phyloP scores from a whole-genome alignment of 2,888 invertebrate genomes.

The Auanema freiburgensis region DNA sequence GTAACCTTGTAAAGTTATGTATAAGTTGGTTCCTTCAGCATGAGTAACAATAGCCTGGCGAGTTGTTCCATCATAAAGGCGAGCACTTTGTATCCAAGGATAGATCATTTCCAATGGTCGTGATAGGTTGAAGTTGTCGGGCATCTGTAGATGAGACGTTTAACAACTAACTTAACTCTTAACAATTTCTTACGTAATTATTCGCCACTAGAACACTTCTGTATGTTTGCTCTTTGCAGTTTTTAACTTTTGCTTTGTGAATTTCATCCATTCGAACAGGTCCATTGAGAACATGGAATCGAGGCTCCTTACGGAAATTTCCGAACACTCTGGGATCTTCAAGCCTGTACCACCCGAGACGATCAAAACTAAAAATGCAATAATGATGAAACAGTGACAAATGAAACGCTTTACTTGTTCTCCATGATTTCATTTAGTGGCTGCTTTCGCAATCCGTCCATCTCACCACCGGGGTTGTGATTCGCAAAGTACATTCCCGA shows the following conservation, averaged over 20 bases:
- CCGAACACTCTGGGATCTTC: no score
- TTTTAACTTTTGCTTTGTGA: constrained; percentile 57
- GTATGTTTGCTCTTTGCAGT: constrained; percentile 60
- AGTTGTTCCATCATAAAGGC: constrained; percentile 49
- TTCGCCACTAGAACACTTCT: constrained; percentile 55
- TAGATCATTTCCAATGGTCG: constrained; percentile 46
- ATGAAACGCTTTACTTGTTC: constrained; percentile 48
- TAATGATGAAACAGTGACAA: not conserved
- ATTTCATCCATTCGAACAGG: constrained; percentile 57
- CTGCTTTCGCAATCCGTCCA: constrained; percentile 51
- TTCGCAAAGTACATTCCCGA: constrained; percentile 61
- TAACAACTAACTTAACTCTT: not conserved
- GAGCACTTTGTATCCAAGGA: constrained; percentile 59
- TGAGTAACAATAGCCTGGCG: constrained; percentile 56
- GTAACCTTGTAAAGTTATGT: constrained; percentile 50
- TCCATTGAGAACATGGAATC: constrained; percentile 58
- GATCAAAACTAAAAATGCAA: constrained; percentile 51
- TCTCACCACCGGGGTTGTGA: constrained; percentile 47
- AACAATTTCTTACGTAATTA: constrained; percentile 49
- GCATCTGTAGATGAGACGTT: constrained; percentile 28
- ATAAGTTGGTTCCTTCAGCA: constrained; percentile 58
- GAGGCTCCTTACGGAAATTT: constrained; percentile 31
- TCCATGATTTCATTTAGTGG: constrained; percentile 60
- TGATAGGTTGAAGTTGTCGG: constrained; percentile 45
- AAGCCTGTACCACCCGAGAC: constrained; percentile 61